Evolutionary conservation across 2,888 invertebrate species (phyloP).

Genomic region (Acrobasis consociella): DNA sequence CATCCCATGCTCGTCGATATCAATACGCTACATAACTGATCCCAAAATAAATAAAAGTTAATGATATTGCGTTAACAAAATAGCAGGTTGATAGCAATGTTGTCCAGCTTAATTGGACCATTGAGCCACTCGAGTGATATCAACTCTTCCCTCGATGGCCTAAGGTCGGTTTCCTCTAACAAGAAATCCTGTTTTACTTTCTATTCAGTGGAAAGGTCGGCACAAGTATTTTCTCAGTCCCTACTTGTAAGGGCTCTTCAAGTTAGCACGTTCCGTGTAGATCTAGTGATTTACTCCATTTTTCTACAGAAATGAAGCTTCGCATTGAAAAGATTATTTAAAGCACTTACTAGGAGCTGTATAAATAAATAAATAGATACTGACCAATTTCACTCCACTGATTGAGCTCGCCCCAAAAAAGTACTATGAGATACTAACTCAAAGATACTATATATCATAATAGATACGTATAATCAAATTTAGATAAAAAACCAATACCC

Average conservation of each 20-base stretch:
- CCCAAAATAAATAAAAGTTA: neutral
- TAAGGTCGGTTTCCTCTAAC: slow-evolving; percentile 14
- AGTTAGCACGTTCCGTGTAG: slow-evolving; percentile 23
- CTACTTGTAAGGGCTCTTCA: slow-evolving; percentile 33
- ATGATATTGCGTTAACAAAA: slow-evolving; percentile 2
- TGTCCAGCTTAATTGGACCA: neutral
- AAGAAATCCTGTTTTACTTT: slow-evolving; percentile 24
- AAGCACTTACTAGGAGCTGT: too few species aligned
- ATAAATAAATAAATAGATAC: too few species aligned
- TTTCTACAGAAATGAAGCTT: neutral
- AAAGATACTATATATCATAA: too few species aligned
- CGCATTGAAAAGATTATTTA: too few species aligned
- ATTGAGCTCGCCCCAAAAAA: too few species aligned
- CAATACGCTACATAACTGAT: neutral
- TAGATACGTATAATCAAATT: too few species aligned
- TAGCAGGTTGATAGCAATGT: slow-evolving; percentile 2
- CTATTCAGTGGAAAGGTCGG: slow-evolving; percentile 35
- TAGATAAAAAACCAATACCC: too few species aligned
- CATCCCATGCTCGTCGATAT: too few species aligned
- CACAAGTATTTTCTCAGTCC: slow-evolving; percentile 35
- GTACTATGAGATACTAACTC: too few species aligned
- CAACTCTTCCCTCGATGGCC: slow-evolving; percentile 4
- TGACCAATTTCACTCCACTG: too few species aligned
- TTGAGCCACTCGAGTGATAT: neutral
- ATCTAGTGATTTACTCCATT: neutral